These are phyloP conservation scores for Halcyon chelicuti DNA, from an alignment of 2,797 vertebrate genomes.

Conservation along the genomic window DNA sequence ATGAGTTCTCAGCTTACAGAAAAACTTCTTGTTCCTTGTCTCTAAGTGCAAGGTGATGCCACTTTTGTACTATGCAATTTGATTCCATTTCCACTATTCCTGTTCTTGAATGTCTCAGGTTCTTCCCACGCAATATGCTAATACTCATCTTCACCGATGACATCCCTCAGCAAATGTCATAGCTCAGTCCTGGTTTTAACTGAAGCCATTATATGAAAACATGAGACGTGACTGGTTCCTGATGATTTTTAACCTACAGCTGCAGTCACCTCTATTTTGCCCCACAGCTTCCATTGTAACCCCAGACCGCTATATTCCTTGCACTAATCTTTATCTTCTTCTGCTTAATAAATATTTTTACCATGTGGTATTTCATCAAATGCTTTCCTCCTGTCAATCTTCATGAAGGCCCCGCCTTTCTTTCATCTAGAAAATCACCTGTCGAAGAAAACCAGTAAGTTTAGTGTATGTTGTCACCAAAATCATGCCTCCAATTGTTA, in stretches of 20 bases:
- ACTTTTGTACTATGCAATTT: background rate
- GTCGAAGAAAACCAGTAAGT: background rate
- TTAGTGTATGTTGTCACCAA: background rate
- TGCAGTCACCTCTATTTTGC: background rate
- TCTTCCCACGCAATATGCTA: background rate
- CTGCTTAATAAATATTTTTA: background rate
- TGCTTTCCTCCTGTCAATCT: background rate
- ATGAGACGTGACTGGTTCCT: background rate
- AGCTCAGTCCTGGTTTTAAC: background rate
- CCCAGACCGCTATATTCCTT: background rate
- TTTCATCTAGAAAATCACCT: background rate
- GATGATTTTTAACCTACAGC: background rate
- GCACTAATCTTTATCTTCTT: background rate
- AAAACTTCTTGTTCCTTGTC: background rate
- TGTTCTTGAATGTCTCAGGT: background rate
- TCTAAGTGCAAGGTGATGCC: background rate
- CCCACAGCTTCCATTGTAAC: background rate
- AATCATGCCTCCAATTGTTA: fast-evolving
- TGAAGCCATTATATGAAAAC: background rate
- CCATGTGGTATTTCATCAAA: background rate
- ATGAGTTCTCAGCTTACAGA: background rate
- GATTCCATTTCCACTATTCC: background rate
- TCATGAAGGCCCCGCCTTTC: background rate
- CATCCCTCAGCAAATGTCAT: background rate
- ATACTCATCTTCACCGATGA: background rate